Base-by-base conservation (phyloP, 2,888 invertebrate species). In the Yponomeuta cagnagella region DNA sequence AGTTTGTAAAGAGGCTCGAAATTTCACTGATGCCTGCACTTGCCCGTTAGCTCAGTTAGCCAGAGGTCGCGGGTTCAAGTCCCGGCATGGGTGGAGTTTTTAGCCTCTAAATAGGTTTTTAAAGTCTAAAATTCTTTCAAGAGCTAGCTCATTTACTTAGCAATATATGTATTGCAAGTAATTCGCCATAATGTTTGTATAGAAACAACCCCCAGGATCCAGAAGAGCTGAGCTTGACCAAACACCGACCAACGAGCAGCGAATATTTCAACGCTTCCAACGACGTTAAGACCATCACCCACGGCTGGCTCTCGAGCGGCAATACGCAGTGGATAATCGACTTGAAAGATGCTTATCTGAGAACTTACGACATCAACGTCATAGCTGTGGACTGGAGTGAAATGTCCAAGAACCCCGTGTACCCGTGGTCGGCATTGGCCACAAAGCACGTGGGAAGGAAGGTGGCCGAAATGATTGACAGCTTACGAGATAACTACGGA, bases 271-370 rank as follows among this genome's bases (percentile, higher is more conserved):
- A 93, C 75, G 75, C 77, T 2, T 82, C 84, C 1, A 92, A 92
- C 73, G 78, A 84, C 2, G 82, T 93, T 1, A 93, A 90, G 80
- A 85, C 93, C 15, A 72, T 94, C 15, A 93, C 93, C 3, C 94
- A 94, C 74, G 93, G 93, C 0, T 94, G 93, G 93, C 78, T 89
- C 70, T 89, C 93, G 0, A 80, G 80, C 69, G 89, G 88, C 70
- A 77, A 80, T 31, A 77, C 80, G 0, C 77, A 82, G 12, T 90
- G 91, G 83, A 76, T 93, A 64, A 82, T 88, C 64, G 73, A 77
- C 43, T 89, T 93, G 9, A 93, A 92, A 77, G 77, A 90, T 69
- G 80, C 85, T 0, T 85, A 92, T 73, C 75, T 94, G 67, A 75
- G 78, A 52, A 81, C 78, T 70, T 79, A 80, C 12, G 93, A 93